Conservation (phyloP, 2,113 vertebrate species). For the Pteruthius melanotis region DNA sequence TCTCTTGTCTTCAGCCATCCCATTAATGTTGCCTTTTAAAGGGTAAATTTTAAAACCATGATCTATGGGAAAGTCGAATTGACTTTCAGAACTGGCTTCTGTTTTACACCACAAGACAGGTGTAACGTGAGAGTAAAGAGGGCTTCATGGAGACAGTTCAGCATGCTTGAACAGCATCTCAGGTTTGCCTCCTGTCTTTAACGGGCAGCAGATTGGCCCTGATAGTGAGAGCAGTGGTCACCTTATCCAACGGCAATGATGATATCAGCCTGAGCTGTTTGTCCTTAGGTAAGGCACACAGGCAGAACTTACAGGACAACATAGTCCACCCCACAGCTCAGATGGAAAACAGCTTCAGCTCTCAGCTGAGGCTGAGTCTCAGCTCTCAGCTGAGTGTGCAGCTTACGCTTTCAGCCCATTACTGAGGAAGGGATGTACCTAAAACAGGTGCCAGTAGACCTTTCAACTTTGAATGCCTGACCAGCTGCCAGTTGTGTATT, state of each 20-base stretch:
- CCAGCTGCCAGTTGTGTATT: slow-evolving; percentile 48
- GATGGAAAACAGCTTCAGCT: neutral
- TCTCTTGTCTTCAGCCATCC: neutral
- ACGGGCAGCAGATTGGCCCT: neutral
- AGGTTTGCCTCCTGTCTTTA: neutral
- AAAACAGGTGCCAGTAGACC: slow-evolving; percentile 64
- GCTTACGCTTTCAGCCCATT: neutral
- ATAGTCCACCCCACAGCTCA: neutral
- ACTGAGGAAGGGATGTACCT: slow-evolving; percentile 58
- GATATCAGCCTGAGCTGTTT: neutral
- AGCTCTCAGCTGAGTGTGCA: neutral
- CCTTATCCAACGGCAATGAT: fast-evolving
- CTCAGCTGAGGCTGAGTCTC: neutral
- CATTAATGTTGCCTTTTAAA: neutral
- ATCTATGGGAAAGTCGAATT: neutral
- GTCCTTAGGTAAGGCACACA: neutral
- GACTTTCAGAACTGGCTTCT: neutral
- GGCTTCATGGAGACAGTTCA: neutral
- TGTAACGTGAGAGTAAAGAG: neutral
- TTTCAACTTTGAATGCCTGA: slow-evolving; percentile 61
- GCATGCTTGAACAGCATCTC: neutral
- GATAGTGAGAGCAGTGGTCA: neutral
- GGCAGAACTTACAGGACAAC: neutral
- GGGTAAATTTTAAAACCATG: neutral
- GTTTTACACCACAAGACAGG: neutral